These are phyloP conservation scores for Phodopus roborovskii DNA, from an alignment of 2,113 vertebrate species.

Conservation along the genomic window DNA sequence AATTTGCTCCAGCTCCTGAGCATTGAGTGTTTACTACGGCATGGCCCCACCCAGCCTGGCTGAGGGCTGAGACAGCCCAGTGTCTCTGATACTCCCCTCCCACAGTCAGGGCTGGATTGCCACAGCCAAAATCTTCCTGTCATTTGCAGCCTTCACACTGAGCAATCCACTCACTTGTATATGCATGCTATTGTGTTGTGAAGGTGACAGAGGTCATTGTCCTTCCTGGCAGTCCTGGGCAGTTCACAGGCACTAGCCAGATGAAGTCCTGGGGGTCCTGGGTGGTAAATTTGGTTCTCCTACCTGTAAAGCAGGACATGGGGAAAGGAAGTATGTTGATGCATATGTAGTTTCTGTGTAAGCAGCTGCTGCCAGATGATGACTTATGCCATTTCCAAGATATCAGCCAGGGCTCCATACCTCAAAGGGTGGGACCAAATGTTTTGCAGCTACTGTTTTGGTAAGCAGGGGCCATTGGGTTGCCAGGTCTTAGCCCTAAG, in stretches of 20 bases:
- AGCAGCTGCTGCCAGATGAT: not conserved
- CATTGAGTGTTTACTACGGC: constrained; percentile 18
- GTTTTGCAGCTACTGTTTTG: too few relatives aligned
- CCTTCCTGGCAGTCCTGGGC: not conserved
- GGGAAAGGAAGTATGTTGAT: not conserved
- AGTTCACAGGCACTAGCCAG: not conserved
- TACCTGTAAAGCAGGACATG: not conserved
- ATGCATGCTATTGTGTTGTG: too few relatives aligned
- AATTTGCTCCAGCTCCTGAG: constrained; percentile 76
- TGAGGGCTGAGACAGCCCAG: accelerated
- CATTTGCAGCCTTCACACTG: not conserved
- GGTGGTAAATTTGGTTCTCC: not conserved
- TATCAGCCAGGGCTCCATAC: not conserved
- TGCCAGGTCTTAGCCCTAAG: not conserved
- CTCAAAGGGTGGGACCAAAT: not conserved
- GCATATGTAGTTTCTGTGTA: not conserved
- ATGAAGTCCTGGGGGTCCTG: not conserved
- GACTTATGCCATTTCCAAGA: not conserved
- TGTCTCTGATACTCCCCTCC: not conserved
- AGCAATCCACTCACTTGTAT: not conserved
- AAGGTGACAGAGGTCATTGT: not conserved
- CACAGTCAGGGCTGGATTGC: too few relatives aligned
- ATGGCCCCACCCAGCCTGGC: not conserved
- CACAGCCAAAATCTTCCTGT: not conserved
- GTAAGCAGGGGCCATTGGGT: not conserved